Percentiles rank a stretch among this genome's conserved stretches.
Evolutionary conservation across 2,113 vertebrate species (phyloP).

Genomic region (Otocyon megalotis): DNA sequence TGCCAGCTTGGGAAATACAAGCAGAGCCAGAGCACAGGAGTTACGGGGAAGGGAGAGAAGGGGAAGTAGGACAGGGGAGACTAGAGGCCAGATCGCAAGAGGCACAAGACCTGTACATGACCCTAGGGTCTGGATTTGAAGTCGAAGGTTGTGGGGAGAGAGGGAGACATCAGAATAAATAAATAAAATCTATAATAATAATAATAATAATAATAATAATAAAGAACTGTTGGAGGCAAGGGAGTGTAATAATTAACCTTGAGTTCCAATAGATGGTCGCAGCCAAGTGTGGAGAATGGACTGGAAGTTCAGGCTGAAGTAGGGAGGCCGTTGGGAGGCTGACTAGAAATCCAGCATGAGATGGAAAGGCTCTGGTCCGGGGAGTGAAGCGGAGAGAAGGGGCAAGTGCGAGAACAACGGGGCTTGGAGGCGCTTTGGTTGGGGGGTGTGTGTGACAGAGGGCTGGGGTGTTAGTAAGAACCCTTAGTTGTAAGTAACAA

Average conservation of each 20-base stretch:
- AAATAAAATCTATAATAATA: no score
- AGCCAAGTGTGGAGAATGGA: neutral
- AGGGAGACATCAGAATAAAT: neutral
- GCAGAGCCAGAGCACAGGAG: neutral
- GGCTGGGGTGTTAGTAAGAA: neutral
- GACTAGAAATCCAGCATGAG: neutral
- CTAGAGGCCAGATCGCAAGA: neutral
- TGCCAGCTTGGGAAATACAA: neutral
- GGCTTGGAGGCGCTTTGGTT: neutral
- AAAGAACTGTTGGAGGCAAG: neutral
- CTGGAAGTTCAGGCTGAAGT: neutral
- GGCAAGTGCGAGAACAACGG: neutral
- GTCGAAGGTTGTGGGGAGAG: neutral
- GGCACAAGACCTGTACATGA: no score
- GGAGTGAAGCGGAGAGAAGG: neutral
- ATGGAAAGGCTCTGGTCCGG: neutral
- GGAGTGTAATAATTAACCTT: no score
- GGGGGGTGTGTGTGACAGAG: no score
- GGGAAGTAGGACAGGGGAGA: neutral
- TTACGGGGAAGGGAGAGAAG: neutral
- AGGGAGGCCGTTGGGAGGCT: neutral
- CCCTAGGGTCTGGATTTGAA: neutral
- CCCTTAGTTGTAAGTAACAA: neutral
- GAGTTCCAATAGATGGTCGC: neutral
- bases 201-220: no score